Percentiles rank a stretch among this genome's conserved stretches.
phyloP scores from a whole-genome alignment of 2,888 invertebrate genomes.

The Morpho deidamia region DNA sequence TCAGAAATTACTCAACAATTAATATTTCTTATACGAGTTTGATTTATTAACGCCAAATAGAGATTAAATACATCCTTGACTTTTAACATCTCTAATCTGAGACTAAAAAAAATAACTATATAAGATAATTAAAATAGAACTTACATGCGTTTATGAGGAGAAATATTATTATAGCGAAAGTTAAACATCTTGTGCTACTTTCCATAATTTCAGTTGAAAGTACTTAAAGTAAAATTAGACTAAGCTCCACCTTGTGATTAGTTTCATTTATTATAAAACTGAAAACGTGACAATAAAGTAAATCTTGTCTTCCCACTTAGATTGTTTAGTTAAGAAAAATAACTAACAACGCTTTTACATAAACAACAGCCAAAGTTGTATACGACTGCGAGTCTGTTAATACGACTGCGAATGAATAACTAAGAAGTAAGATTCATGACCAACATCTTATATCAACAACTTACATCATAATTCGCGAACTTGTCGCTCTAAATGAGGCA shows the following conservation, averaged over 20 bases:
- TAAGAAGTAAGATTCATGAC: background rate
- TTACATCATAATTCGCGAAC: constrained; percentile 4
- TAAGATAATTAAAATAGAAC: constrained; percentile 9
- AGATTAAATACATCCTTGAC: constrained; percentile 21
- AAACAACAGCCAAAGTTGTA: no score
- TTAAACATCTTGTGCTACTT: background rate
- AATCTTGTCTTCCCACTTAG: background rate
- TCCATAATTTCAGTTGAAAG: background rate
- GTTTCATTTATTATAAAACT: background rate
- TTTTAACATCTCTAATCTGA: constrained; percentile 19
- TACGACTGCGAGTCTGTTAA: background rate
- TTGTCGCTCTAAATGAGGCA: background rate
- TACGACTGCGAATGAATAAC: background rate
- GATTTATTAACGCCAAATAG: no score
- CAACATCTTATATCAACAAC: constrained; percentile 4
- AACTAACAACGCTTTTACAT: no score
- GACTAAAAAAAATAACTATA: background rate
- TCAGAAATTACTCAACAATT: no score
- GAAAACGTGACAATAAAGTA: background rate
- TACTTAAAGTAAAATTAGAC: background rate
- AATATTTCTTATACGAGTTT: no score
- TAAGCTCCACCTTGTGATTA: no score
- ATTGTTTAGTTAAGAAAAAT: no score
- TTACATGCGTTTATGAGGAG: constrained; percentile 22
- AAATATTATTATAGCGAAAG: constrained; percentile 9